These are phyloP conservation scores for Apis cerana DNA, from an alignment of 1,140 invertebrate species.

Conservation along the genomic window DNA sequence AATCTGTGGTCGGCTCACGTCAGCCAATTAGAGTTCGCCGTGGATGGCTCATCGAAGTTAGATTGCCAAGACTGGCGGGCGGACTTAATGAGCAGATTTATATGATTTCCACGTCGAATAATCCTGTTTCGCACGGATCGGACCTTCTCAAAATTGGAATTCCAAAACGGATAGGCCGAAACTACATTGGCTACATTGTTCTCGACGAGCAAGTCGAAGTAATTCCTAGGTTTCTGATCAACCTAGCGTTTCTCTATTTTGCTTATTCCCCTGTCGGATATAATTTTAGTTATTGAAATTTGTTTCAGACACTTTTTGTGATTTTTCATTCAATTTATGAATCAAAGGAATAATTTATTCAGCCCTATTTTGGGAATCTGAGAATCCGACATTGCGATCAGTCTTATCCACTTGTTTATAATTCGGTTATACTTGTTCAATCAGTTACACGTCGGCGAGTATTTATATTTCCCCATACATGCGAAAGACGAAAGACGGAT, in stretches of 20 bases:
- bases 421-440: neutral
- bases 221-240: neutral
- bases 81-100: constrained; percentile 45
- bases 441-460: neutral
- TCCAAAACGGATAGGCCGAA: neutral
- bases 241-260: neutral
- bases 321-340: too few species aligned
- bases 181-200: neutral
- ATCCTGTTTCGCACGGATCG: constrained; percentile 30
- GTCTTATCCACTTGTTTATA: neutral
- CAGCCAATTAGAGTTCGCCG: constrained; percentile 61
- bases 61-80: constrained; percentile 41
- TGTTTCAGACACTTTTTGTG: too few species aligned
- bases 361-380: too few species aligned
- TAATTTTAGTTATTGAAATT: too few species aligned
- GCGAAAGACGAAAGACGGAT: neutral
- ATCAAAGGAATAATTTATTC: too few species aligned
- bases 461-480: neutral
- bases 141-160: neutral
- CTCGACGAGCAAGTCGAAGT: too few species aligned
- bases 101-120: constrained; percentile 43
- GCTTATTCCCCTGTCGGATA: too few species aligned
- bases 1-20: constrained; percentile 59
- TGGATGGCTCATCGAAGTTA: constrained; percentile 55
- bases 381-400: too few species aligned